Percentiles rank a stretch among this genome's conserved stretches.
Conservation (phyloP, 2,888 invertebrate species). For the Glyphotaelius pellucidus region DNA sequence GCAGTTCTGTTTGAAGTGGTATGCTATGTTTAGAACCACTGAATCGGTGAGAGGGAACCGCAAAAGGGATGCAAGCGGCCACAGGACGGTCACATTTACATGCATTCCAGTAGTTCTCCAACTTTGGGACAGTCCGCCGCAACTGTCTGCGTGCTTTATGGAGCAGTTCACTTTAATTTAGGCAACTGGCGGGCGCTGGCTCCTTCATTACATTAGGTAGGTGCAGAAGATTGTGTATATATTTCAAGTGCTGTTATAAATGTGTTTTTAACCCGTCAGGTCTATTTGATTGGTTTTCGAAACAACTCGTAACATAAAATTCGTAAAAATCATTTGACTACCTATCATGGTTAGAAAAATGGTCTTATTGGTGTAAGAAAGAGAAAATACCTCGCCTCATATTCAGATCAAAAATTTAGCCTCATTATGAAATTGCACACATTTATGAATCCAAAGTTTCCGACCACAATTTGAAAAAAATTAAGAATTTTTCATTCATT, state of each 20-base stretch:
- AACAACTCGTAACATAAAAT: too few relatives aligned
- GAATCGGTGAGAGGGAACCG: not conserved
- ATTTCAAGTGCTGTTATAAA: not conserved
- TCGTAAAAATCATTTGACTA: too few relatives aligned
- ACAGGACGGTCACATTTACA: not conserved
- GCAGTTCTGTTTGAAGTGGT: too few relatives aligned
- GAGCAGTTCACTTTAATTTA: not conserved
- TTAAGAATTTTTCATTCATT: too few relatives aligned
- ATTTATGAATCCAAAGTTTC: too few relatives aligned
- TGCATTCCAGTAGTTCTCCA: conserved; percentile 28
- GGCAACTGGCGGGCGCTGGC: not conserved
- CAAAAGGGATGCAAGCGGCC: not conserved
- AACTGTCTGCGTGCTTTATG: not conserved
- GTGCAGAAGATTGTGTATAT: not conserved
- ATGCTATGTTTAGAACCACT: not conserved
- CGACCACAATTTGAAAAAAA: too few relatives aligned
- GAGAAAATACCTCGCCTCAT: too few relatives aligned
- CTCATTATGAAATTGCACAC: too few relatives aligned
- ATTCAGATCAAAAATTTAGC: too few relatives aligned
- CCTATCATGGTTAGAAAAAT: too few relatives aligned
- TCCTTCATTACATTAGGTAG: not conserved
- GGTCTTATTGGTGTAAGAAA: too few relatives aligned
- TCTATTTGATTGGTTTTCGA: too few relatives aligned
- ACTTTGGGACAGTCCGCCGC: conserved; percentile 19
- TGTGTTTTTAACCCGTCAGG: not conserved